phyloP scores from a whole-genome alignment of 2,888 invertebrate species.

The Ceraclea dissimilis region DNA sequence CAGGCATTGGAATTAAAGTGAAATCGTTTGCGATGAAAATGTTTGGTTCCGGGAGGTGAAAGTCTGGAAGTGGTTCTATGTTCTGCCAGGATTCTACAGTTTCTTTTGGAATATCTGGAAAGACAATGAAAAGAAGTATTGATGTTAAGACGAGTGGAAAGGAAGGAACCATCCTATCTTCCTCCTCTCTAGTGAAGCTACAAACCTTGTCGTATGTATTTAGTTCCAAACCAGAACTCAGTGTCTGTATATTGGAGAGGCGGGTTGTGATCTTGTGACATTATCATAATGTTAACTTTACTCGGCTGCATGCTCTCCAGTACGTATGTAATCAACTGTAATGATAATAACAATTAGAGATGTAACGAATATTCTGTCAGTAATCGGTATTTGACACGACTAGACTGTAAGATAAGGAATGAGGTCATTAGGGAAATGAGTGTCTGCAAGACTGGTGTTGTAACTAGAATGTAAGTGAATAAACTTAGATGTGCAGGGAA shows the following conservation, averaged over 20 bases:
- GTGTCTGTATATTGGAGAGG: conserved; percentile 51
- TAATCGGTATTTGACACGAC: too few species aligned
- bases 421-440: too few species aligned
- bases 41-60: conserved; percentile 65
- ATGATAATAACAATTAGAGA: neutral
- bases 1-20: conserved; percentile 43
- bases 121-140: neutral
- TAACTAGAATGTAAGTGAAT: too few species aligned
- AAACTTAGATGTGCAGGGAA: too few species aligned
- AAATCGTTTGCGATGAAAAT: conserved; percentile 68
- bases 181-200: too few species aligned
- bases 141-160: neutral
- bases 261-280: conserved; percentile 52
- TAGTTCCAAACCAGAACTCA: conserved; percentile 81
- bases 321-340: conserved; percentile 52
- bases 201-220: conserved; percentile 56
- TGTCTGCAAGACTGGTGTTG: too few species aligned
- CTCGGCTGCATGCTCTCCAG: conserved; percentile 56
- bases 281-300: conserved; percentile 61
- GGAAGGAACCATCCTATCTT: too few species aligned
- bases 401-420: too few species aligned
- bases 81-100: conserved; percentile 59
- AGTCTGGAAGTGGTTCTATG: conserved; percentile 48
- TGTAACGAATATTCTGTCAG: too few species aligned
- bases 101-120: conserved; percentile 50